Conservation (phyloP, 2,888 invertebrate genomes). For the Drosophila melanocephala region DNA sequence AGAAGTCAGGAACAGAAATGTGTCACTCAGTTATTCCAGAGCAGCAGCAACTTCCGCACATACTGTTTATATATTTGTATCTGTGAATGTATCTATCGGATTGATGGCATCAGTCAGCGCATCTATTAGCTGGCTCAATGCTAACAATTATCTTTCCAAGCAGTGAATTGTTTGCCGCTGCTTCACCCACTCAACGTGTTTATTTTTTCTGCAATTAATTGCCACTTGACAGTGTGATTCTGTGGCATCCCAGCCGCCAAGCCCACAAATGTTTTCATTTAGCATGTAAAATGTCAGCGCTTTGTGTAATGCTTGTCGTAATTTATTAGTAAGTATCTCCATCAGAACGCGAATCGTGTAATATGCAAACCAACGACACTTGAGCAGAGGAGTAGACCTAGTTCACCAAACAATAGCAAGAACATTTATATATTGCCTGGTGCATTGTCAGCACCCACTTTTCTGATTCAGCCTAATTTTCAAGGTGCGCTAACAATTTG, state of each 20-base stretch:
- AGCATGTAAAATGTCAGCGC: conserved; percentile 76
- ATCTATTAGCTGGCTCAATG: conserved; percentile 51
- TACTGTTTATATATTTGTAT: background rate
- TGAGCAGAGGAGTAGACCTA: conserved; percentile 29
- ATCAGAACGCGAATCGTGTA: conserved; percentile 25
- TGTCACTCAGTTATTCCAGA: conserved; percentile 58
- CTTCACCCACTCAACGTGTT: conserved; percentile 64
- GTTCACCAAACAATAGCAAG: conserved; percentile 9
- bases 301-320: conserved; percentile 54
- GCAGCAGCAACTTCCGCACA: conserved; percentile 37
- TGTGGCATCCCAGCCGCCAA: conserved; percentile 58
- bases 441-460: conserved; percentile 32
- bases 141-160: conserved; percentile 30
- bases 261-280: conserved; percentile 75
- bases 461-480: conserved; percentile 23
- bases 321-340: conserved; percentile 51
- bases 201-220: conserved; percentile 60
- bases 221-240: conserved; percentile 42
- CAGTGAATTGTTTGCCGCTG: conserved; percentile 27
- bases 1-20: conserved; percentile 37
- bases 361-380: conserved; percentile 36
- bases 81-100: conserved; percentile 22
- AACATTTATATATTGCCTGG: conserved; percentile 21
- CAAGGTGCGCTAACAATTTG: conserved; percentile 31
- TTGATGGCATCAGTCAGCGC: conserved; percentile 67